These are phyloP conservation scores for Pedionomus torquatus DNA, from an alignment of 2,113 vertebrate genomes.

Conservation along the genomic window DNA sequence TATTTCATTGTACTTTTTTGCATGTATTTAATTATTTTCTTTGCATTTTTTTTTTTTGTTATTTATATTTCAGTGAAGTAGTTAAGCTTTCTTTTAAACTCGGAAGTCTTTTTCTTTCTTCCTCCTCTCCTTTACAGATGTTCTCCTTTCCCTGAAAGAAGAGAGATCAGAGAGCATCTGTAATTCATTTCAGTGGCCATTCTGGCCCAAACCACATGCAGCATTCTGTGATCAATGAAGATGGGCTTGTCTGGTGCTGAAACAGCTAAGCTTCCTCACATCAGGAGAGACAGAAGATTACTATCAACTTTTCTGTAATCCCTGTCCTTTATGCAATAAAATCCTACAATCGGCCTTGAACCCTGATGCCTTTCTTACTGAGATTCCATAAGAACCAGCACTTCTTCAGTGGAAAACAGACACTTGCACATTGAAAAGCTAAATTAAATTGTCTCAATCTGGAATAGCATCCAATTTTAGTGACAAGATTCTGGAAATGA, in stretches of 20 bases:
- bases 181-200: not conserved
- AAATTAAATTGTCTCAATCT: not conserved
- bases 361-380: not conserved
- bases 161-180: not conserved
- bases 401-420: not conserved
- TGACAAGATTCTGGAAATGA: not conserved
- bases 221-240: accelerated
- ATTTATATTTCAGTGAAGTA: not conserved
- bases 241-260: accelerated
- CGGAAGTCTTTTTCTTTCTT: not conserved
- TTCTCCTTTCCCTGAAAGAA: not conserved
- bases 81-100: not conserved
- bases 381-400: not conserved
- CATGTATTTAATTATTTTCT: not conserved
- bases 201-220: not conserved
- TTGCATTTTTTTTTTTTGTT: not conserved
- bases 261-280: not conserved
- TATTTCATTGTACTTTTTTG: no score
- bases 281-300: not conserved
- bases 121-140: not conserved
- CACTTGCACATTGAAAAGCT: not conserved
- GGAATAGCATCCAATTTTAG: not conserved
- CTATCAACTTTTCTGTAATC: not conserved
- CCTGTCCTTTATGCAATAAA: not conserved
- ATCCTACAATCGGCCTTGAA: not conserved